Conservation (phyloP, 2,888 invertebrate species). For the Conomelus anceps region DNA sequence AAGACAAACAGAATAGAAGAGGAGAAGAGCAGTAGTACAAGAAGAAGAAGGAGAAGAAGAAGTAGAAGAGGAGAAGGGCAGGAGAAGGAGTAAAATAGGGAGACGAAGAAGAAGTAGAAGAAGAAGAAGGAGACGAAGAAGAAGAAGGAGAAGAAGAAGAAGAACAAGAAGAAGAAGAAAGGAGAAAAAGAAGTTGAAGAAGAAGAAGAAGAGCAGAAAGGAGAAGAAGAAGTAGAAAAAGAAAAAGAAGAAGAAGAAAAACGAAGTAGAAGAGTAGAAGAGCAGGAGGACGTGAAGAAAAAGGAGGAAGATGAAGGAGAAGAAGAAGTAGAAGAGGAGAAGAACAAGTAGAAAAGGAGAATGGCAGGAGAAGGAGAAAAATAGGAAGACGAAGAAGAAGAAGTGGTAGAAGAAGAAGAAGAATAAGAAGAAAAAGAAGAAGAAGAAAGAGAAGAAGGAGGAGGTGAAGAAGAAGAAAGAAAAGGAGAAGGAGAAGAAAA, state of each 20-base stretch:
- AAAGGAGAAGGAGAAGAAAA: not conserved
- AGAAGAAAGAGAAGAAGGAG: not conserved
- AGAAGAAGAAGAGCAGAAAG: not conserved
- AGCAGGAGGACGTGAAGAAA: not conserved
- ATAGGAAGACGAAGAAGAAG: not conserved
- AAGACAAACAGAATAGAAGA: not conserved
- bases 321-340: not conserved
- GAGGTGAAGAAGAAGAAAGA: not conserved
- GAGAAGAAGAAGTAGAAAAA: not conserved
- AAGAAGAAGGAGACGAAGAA: not conserved
- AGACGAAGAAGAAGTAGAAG: not conserved
- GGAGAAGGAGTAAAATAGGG: not conserved
- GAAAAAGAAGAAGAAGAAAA: not conserved
- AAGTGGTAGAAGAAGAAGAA: not conserved
- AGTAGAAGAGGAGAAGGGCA: not conserved
- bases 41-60: slow-evolving; percentile 3
- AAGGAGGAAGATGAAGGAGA: not conserved
- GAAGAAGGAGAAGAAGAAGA: not conserved
- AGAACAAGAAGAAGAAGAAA: not conserved
- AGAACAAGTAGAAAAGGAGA: no score
- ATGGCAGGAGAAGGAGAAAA: no score
- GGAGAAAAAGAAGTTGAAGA: not conserved
- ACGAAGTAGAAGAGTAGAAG: not conserved
- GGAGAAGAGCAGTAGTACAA: not conserved
- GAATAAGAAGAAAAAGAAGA: not conserved